A percentile compares a stretch with the other conserved stretches of the same genome.
These are phyloP conservation scores for Crypturellus undulatus DNA, from an alignment of 2,113 vertebrate species.

Conservation along the genomic window DNA sequence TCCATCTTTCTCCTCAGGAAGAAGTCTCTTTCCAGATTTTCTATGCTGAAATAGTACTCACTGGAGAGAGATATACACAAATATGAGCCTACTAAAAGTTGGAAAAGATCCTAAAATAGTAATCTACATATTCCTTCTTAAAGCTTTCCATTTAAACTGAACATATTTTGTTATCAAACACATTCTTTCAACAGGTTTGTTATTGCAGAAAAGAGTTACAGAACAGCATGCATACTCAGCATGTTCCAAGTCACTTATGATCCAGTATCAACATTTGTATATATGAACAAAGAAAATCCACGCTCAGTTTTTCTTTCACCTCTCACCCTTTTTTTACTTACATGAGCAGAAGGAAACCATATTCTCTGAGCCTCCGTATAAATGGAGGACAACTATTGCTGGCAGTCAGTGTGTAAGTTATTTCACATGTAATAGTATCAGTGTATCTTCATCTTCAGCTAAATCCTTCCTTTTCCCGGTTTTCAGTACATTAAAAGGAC, in stretches of 20 bases:
- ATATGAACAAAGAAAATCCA: neutral
- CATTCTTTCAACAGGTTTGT: neutral
- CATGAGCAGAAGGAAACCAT: conserved; percentile 25
- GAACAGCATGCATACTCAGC: neutral
- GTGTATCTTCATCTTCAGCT: conserved; percentile 19
- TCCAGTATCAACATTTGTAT: neutral
- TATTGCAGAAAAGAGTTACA: neutral
- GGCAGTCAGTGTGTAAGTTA: neutral
- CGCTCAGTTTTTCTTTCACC: neutral
- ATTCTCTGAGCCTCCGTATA: neutral
- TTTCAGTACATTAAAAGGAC: neutral
- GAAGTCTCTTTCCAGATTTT: conserved; percentile 96
- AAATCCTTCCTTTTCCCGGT: neutral
- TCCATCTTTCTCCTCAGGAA: conserved; percentile 98
- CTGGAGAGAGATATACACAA: conserved; percentile 72
- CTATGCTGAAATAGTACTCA: conserved; percentile 98
- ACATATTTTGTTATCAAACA: neutral
- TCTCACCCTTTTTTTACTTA: conserved; percentile 32
- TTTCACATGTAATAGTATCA: conserved; percentile 16
- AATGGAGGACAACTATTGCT: conserved; percentile 41
- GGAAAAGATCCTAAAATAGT: neutral
- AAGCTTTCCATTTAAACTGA: neutral
- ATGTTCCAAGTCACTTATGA: neutral
- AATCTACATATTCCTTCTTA: neutral
- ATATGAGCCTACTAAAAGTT: neutral